These are phyloP conservation scores for Pandemis heparana DNA, from an alignment of 2,888 invertebrate genomes.

Conservation along the genomic window DNA sequence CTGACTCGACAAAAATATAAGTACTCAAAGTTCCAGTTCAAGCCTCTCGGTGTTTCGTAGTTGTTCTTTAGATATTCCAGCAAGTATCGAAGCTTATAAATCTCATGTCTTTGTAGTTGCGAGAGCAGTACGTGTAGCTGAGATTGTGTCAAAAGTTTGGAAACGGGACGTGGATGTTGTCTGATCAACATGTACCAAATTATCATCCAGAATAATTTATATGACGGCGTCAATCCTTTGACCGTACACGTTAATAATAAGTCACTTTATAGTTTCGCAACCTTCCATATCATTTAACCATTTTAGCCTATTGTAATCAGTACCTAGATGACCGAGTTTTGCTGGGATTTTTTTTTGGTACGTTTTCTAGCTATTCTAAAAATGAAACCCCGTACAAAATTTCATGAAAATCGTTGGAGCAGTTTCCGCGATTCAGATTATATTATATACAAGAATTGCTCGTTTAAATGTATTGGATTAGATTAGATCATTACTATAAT, in stretches of 20 bases:
- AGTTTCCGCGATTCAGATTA: too few species aligned
- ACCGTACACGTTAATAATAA: constrained; percentile 60
- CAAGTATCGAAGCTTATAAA: constrained; percentile 6
- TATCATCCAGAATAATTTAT: constrained; percentile 55
- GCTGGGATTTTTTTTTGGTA: too few species aligned
- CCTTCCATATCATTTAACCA: neutral
- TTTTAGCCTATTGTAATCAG: neutral
- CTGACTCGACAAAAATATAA: constrained; percentile 76
- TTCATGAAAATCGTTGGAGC: too few species aligned
- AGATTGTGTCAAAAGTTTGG: constrained; percentile 13
- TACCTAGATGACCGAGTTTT: too few species aligned
- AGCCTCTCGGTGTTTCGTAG: constrained; percentile 19
- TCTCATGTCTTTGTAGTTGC: neutral
- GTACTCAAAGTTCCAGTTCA: constrained; percentile 57
- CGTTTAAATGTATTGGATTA: too few species aligned
- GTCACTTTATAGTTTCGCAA: neutral
- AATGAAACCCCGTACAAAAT: too few species aligned
- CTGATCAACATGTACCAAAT: constrained; percentile 33
- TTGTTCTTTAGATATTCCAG: constrained; percentile 15
- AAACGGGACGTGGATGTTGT: constrained; percentile 11
- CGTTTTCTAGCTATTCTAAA: too few species aligned
- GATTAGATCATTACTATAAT: neutral
- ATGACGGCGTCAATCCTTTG: constrained; percentile 67
- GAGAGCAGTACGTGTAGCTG: neutral
- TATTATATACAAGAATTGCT: too few species aligned